Evolutionary conservation across 1,140 invertebrate genomes (phyloP).

Genomic region (Steinernema khuongi): DNA sequence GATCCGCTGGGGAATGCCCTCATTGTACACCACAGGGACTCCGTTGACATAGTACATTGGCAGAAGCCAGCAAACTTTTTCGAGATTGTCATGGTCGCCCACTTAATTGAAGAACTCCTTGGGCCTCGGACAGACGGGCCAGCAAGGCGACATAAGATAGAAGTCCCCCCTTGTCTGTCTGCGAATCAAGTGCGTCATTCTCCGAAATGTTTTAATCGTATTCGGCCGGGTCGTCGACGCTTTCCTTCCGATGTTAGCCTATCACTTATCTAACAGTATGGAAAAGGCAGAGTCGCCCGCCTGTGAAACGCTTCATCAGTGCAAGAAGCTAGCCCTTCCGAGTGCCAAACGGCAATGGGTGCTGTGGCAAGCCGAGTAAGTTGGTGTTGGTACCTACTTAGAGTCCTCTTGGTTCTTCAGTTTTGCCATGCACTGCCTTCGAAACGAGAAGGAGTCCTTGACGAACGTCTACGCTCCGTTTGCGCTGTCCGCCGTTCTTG

Average conservation of each 20-base stretch:
- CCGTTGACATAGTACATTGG: too few species aligned
- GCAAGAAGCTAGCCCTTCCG: background rate
- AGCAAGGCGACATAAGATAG: too few species aligned
- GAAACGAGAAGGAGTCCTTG: background rate
- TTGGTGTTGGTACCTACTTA: background rate
- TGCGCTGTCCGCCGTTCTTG: background rate
- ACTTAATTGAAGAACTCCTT: too few species aligned
- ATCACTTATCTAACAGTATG: background rate
- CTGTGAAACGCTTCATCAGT: background rate
- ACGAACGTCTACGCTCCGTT: background rate
- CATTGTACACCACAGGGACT: too few species aligned
- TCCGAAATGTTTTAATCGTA: conserved; percentile 4
- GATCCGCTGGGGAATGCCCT: too few species aligned
- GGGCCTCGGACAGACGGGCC: too few species aligned
- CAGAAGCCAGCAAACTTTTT: too few species aligned
- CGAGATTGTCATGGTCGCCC: too few species aligned
- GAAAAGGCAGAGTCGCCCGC: background rate
- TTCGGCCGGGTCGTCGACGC: background rate
- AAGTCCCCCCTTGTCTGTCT: too few species aligned
- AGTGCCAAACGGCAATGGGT: background rate
- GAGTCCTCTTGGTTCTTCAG: background rate
- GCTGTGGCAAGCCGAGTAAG: background rate
- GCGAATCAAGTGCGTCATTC: too few species aligned
- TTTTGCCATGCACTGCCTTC: background rate
- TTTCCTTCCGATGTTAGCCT: background rate